Evolutionary conservation across 2,888 invertebrate species (phyloP).

Genomic region (Mystacides longicornis): DNA sequence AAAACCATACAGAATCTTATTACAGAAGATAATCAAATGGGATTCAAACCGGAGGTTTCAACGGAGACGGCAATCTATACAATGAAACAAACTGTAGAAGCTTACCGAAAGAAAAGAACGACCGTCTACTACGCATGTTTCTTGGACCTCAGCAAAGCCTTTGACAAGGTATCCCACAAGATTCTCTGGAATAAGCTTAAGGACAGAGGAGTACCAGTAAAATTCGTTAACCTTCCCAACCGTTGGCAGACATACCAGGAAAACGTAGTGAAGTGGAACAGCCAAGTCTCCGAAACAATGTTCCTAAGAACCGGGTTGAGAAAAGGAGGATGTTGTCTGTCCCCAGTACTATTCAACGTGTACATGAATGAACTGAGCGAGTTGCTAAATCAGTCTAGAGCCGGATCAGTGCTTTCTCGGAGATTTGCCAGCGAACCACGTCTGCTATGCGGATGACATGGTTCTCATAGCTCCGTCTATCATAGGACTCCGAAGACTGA

Average conservation of each 20-base stretch:
- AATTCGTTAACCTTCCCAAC: not conserved
- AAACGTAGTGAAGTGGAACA: not conserved
- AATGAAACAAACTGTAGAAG: not conserved
- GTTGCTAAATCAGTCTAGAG: not conserved
- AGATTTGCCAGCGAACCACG: too few species aligned
- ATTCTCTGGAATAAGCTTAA: not conserved
- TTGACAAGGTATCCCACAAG: not conserved
- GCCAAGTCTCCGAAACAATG: not conserved
- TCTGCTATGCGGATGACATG: too few species aligned
- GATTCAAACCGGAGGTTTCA: not conserved
- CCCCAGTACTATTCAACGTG: not conserved
- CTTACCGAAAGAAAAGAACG: not conserved
- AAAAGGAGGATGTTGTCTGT: not conserved
- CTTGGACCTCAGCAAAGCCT: not conserved
- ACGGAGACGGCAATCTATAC: not conserved
- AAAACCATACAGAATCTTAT: not conserved
- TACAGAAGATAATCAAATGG: not conserved
- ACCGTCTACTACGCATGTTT: not conserved
- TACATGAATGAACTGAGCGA: constrained; percentile 2
- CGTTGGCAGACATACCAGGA: not conserved
- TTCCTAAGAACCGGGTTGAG: not conserved
- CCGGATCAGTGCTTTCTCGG: too few species aligned
- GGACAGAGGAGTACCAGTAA: not conserved
- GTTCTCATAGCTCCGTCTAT: too few species aligned
- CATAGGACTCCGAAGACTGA: too few species aligned